These are phyloP conservation scores for Galerucella calmariensis DNA, from an alignment of 2,888 invertebrate genomes.

Conservation along the genomic window DNA sequence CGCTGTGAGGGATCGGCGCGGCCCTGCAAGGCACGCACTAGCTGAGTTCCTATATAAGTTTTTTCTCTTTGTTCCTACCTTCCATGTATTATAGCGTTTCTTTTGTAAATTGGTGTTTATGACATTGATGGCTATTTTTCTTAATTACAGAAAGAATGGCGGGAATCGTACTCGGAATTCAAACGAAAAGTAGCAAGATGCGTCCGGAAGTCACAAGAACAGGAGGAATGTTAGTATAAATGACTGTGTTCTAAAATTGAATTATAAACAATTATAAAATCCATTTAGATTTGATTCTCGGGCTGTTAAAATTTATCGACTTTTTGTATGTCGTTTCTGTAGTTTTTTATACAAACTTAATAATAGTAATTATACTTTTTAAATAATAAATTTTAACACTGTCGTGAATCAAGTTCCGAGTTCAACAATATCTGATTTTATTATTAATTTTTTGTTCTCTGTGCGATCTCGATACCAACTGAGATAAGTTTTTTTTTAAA, in stretches of 20 bases:
- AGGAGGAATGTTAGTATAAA: conserved; percentile 94
- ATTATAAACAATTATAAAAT: conserved; percentile 43
- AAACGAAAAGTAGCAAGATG: conserved; percentile 97
- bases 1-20: no score
- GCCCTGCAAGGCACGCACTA: no score
- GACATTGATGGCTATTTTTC: conserved; percentile 8
- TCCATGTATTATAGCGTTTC: no score
- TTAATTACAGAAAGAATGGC: conserved; percentile 94
- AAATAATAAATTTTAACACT: conserved; percentile 44
- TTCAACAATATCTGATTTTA: conserved; percentile 23
- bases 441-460: conserved; percentile 24
- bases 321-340: conserved; percentile 48
- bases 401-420: conserved; percentile 47
- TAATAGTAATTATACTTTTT: conserved; percentile 39
- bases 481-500: conserved; percentile 21
- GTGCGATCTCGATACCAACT: conserved; percentile 41
- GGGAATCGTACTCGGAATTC: conserved; percentile 96
- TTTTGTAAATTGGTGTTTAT: no score
- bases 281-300: conserved; percentile 50
- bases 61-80: no score
- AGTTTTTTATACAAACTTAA: conserved; percentile 46
- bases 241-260: conserved; percentile 48
- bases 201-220: conserved; percentile 99
- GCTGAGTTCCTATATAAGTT: no score
- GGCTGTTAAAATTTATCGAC: conserved; percentile 49